Evolutionary conservation across 2,888 invertebrate species (phyloP).

Genomic region (Adela reaumurella): DNA sequence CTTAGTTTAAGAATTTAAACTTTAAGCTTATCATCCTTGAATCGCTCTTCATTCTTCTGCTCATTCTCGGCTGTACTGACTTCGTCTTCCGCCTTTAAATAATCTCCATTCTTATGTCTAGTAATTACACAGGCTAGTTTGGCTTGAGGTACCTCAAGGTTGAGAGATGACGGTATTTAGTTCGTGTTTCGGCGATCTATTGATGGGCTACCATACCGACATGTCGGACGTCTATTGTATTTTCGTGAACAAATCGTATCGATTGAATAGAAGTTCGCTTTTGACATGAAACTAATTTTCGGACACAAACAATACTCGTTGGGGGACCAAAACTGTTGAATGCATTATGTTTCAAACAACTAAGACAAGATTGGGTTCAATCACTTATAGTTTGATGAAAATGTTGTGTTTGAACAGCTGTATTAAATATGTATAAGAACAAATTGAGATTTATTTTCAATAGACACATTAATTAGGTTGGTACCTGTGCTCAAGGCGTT

Average conservation of each 20-base stretch:
- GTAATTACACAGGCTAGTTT: conserved; percentile 23
- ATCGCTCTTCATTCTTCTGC: neutral
- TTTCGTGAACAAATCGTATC: conserved; percentile 41
- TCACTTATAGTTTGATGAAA: too few relatives aligned
- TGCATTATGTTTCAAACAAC: too few relatives aligned
- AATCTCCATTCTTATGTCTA: conserved; percentile 18
- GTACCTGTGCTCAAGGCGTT: too few relatives aligned
- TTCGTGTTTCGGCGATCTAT: conserved; percentile 30
- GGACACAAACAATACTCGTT: neutral
- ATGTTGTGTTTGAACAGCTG: too few relatives aligned
- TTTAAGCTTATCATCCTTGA: neutral
- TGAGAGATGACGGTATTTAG: conserved; percentile 24
- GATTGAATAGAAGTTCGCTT: conserved; percentile 46
- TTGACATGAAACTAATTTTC: conserved; percentile 49
- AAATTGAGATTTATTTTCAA: too few relatives aligned
- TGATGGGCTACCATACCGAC: conserved; percentile 42
- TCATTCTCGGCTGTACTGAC: neutral
- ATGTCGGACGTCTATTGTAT: conserved; percentile 42
- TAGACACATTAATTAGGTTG: too few relatives aligned
- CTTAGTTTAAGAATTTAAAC: neutral
- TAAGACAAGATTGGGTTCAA: too few relatives aligned
- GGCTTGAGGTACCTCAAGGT: conserved; percentile 18
- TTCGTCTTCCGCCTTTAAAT: neutral
- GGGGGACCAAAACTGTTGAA: too few relatives aligned
- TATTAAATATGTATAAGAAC: too few relatives aligned